Evolutionary conservation across 2,113 vertebrate species (phyloP).

Genomic region (Phycodurus eques): DNA sequence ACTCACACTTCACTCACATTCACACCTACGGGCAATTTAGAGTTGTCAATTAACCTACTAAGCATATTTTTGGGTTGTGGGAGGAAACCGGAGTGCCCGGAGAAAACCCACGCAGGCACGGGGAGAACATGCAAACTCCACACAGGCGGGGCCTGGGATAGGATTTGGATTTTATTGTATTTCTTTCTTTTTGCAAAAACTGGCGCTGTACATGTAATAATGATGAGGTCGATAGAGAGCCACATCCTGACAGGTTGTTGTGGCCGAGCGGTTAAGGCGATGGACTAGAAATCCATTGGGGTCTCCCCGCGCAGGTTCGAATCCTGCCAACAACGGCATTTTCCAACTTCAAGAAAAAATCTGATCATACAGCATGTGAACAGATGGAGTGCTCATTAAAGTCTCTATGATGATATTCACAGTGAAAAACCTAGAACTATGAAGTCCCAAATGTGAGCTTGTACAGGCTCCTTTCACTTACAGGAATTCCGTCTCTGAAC

Average conservation of each 20-base stretch:
- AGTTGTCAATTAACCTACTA: too few relatives aligned
- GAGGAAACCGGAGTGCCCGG: too few relatives aligned
- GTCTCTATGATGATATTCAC: not conserved
- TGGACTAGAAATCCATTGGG: constrained; percentile 84
- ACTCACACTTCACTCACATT: too few relatives aligned
- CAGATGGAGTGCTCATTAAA: not conserved
- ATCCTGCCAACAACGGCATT: constrained; percentile 85
- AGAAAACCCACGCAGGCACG: too few relatives aligned
- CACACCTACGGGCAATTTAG: too few relatives aligned
- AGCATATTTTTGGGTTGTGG: too few relatives aligned
- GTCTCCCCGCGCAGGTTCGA: constrained; percentile 86
- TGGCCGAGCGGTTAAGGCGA: constrained; percentile 73
- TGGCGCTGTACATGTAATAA: too few relatives aligned
- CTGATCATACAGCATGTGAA: not conserved
- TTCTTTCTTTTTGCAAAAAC: too few relatives aligned
- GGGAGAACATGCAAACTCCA: too few relatives aligned
- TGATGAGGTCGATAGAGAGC: too few relatives aligned
- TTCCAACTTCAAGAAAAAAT: not conserved
- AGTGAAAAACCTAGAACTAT: not conserved
- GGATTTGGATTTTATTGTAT: too few relatives aligned
- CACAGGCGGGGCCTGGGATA: too few relatives aligned
- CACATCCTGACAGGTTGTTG: constrained; percentile 8
- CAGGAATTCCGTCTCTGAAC: constrained; percentile 85
- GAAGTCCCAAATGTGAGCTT: not conserved
- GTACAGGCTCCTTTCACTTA: constrained; percentile 58